A percentile compares a stretch with the other conserved stretches of the same genome.
These are phyloP conservation scores for Strigamia transsilvanica DNA, from an alignment of 2,888 invertebrate species.

Conservation along the genomic window DNA sequence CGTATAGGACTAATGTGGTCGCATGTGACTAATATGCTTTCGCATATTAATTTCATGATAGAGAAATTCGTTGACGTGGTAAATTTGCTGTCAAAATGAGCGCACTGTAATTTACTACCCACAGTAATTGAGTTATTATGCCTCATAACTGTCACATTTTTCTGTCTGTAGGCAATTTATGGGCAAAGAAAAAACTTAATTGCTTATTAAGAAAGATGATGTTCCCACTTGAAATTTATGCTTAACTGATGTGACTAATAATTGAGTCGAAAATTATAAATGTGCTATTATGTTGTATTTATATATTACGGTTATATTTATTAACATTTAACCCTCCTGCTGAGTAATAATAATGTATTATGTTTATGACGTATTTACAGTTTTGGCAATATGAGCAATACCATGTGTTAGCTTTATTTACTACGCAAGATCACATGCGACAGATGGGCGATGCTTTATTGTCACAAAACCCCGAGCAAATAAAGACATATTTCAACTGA, in stretches of 20 bases:
- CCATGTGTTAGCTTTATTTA: conserved; percentile 8
- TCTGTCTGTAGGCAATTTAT: conserved; percentile 8
- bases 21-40: conserved; percentile 8
- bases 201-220: conserved; percentile 8
- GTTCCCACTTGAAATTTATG: conserved; percentile 1
- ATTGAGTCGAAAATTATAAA: conserved; percentile 6
- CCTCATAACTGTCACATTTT: conserved; percentile 8
- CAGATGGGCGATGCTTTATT: neutral
- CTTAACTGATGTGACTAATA: conserved; percentile 3
- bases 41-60: neutral
- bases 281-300: neutral
- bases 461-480: conserved; percentile 4
- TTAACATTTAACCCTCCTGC: neutral
- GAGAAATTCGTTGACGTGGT: conserved; percentile 8
- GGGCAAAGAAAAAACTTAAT: neutral
- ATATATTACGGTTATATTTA: neutral
- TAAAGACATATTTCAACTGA: conserved; percentile 2
- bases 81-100: conserved; percentile 8
- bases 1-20: neutral
- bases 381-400: conserved; percentile 8
- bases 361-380: neutral
- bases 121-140: conserved; percentile 1
- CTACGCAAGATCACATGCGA: conserved; percentile 8
- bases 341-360: neutral
- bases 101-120: conserved; percentile 8